These are phyloP conservation scores for Cantharis rustica DNA, from an alignment of 2,888 invertebrate genomes.

Conservation along the genomic window DNA sequence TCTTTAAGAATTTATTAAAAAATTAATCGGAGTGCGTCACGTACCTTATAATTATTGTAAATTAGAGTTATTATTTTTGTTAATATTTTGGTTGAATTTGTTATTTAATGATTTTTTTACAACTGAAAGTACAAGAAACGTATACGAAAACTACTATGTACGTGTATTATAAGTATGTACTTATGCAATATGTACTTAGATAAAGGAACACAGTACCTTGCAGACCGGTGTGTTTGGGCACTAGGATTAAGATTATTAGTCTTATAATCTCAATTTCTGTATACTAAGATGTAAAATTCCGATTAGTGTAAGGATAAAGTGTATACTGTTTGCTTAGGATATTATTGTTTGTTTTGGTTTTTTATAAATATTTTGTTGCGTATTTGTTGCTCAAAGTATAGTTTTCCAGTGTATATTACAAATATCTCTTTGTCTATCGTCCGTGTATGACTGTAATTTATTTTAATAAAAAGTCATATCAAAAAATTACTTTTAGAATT, in stretches of 20 bases:
- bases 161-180: conserved; percentile 44
- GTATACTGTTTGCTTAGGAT: conserved; percentile 53
- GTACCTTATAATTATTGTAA: conserved; percentile 49
- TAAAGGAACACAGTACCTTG: conserved; percentile 53
- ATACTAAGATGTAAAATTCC: conserved; percentile 53
- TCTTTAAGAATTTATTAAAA: conserved; percentile 52
- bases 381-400: conserved; percentile 58
- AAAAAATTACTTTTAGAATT: conserved; percentile 6
- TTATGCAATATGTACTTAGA: conserved; percentile 33
- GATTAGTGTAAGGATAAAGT: conserved; percentile 55
- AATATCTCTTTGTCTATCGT: conserved; percentile 52
- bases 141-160: conserved; percentile 46
- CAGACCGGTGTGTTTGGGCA: conserved; percentile 54
- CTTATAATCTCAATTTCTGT: conserved; percentile 44
- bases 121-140: conserved; percentile 55
- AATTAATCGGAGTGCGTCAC: conserved; percentile 43
- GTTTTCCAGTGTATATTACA: conserved; percentile 54
- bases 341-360: conserved; percentile 44
- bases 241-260: conserved; percentile 38
- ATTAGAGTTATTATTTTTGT: conserved; percentile 31
- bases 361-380: conserved; percentile 56
- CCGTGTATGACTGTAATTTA: conserved; percentile 60
- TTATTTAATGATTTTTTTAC: conserved; percentile 30
- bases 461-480: conserved; percentile 56
- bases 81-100: conserved; percentile 38